These are phyloP conservation scores for Pangasius macronema DNA, from an alignment of 2,797 vertebrate species.

Conservation along the genomic window DNA sequence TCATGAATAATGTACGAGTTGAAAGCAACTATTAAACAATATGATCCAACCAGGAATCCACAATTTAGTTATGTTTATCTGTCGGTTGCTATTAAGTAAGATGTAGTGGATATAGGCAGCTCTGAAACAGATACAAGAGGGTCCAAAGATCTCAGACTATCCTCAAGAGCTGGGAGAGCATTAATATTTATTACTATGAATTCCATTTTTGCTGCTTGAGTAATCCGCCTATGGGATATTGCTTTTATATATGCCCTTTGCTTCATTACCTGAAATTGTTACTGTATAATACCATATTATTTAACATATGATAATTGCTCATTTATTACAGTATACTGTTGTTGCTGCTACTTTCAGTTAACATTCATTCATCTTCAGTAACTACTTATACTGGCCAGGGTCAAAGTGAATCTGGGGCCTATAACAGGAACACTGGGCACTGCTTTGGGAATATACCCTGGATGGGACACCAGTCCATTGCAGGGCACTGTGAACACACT, in stretches of 20 bases:
- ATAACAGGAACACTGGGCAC: not conserved
- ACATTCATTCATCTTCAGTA: not conserved
- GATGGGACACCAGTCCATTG: not conserved
- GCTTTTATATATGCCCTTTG: not conserved
- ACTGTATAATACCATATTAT: not conserved
- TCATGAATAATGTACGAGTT: conserved; percentile 74
- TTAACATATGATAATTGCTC: not conserved
- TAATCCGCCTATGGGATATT: not conserved
- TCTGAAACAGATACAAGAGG: not conserved
- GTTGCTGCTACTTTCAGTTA: not conserved
- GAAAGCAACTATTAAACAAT: conserved; percentile 74
- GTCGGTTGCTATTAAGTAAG: conserved; percentile 50
- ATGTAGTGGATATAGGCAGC: conserved; percentile 4
- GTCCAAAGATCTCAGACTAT: not conserved
- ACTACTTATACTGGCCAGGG: not conserved
- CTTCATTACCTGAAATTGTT: not conserved
- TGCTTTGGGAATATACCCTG: not conserved
- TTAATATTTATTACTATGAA: conserved; percentile 4
- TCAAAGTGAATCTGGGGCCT: not conserved
- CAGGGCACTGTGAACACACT: not conserved
- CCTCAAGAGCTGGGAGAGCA: not conserved
- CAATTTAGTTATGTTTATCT: conserved; percentile 60
- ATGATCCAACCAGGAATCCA: conserved; percentile 61
- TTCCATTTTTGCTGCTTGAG: not conserved
- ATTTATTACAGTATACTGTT: not conserved